Evolutionary conservation across 2,113 vertebrate genomes (phyloP).

Genomic region (Rhabdomys dilectus): DNA sequence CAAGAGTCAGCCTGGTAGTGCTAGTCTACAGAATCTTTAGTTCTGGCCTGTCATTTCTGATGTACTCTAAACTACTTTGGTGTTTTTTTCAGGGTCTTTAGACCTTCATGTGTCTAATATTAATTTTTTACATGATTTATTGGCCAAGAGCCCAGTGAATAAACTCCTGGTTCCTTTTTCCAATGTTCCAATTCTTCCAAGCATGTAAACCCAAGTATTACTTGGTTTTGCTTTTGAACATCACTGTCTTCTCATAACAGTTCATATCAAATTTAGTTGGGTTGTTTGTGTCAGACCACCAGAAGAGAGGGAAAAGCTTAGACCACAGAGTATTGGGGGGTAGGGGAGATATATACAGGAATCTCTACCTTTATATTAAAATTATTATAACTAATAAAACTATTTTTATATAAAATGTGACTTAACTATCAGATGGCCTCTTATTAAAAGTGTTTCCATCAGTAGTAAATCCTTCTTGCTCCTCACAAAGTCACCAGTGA

Average conservation of each 20-base stretch:
- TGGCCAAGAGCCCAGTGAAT: neutral
- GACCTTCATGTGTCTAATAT: neutral
- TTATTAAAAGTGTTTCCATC: neutral
- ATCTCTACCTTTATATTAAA: neutral
- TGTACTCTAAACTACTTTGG: neutral
- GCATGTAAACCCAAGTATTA: neutral
- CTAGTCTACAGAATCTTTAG: neutral
- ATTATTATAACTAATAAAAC: neutral
- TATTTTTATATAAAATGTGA: neutral
- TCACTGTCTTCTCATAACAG: neutral
- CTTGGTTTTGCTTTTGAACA: neutral
- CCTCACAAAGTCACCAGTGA: neutral
- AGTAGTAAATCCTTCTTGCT: constrained; percentile 4
- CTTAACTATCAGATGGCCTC: neutral
- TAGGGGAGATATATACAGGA: neutral
- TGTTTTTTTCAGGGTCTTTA: neutral
- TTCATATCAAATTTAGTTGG: neutral
- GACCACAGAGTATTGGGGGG: neutral
- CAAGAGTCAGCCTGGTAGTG: neutral
- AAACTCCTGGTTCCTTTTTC: neutral
- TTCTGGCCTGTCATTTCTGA: neutral
- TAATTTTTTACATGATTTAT: neutral
- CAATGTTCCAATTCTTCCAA: neutral
- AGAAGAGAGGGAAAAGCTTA: too few species aligned
- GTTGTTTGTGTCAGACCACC: neutral